Evolutionary conservation across 2,113 vertebrate genomes (phyloP).

Genomic region (Desmodus rotundus): DNA sequence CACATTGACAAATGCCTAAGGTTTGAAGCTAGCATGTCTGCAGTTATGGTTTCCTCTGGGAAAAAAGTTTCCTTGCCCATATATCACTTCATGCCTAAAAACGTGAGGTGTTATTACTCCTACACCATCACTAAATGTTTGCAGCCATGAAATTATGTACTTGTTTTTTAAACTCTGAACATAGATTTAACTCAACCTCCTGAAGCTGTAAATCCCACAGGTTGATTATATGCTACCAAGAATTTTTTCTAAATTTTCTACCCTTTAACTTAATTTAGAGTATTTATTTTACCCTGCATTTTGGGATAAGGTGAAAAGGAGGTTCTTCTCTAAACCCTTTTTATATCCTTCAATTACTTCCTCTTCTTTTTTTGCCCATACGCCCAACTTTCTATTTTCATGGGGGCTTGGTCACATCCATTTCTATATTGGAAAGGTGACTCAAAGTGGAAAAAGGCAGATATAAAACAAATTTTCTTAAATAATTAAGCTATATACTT

Average conservation of each 20-base stretch:
- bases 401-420: not conserved
- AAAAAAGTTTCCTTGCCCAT: not conserved
- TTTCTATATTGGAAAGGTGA: conserved; percentile 18
- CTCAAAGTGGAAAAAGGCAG: not conserved
- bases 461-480: not conserved
- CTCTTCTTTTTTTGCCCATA: not conserved
- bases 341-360: conserved; percentile 55
- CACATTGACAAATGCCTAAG: not conserved
- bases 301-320: conserved; percentile 59
- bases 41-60: not conserved
- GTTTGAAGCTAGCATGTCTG: not conserved
- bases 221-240: conserved; percentile 57
- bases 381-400: conserved; percentile 44
- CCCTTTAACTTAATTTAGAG: conserved; percentile 58
- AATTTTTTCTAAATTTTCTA: conserved; percentile 46
- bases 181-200: conserved; percentile 8
- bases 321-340: conserved; percentile 34
- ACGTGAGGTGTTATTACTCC: not conserved
- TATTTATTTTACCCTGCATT: conserved; percentile 42
- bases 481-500: not conserved
- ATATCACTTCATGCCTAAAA: not conserved
- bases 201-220: conserved; percentile 1
- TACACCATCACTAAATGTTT: not conserved
- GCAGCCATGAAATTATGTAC: conserved; percentile 10
- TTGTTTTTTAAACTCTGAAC: conserved; percentile 41